A percentile compares a stretch with the other conserved stretches of the same genome.
Conservation (phyloP, 2,797 vertebrate genomes). For the Catharus ustulatus region DNA sequence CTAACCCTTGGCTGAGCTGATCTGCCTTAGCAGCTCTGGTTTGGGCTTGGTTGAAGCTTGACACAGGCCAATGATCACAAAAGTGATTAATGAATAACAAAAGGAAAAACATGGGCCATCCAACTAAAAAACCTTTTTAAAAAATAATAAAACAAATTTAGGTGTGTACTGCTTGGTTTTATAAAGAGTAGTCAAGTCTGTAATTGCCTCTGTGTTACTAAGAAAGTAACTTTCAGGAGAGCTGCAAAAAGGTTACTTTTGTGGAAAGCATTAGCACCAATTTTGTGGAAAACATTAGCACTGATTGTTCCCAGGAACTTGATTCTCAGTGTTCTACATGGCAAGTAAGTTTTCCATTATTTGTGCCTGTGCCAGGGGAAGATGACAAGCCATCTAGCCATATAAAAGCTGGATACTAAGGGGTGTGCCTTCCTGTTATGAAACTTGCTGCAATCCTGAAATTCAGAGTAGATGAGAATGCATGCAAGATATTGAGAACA, state of each 20-base stretch:
- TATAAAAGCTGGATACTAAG: not conserved
- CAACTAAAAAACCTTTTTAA: not conserved
- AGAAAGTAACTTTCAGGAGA: not conserved
- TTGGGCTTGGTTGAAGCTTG: not conserved
- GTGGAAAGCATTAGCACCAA: not conserved
- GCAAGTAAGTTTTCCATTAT: not conserved
- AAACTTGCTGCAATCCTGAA: not conserved
- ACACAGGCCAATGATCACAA: not conserved
- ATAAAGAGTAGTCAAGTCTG: not conserved
- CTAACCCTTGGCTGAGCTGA: not conserved
- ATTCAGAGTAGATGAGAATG: not conserved
- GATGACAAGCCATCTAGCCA: not conserved
- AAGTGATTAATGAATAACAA: conserved; percentile 8
- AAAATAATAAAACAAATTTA: not conserved
- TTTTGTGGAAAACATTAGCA: not conserved
- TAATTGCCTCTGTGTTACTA: not conserved
- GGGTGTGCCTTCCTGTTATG: not conserved
- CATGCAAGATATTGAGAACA: not conserved
- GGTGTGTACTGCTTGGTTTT: not conserved
- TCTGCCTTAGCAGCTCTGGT: not conserved
- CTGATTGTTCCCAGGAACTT: not conserved
- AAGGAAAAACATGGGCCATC: not conserved
- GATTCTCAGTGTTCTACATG: not conserved
- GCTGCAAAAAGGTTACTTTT: not conserved
- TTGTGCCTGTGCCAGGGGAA: not conserved